These are phyloP conservation scores for Scyliorhinus canicula DNA, from an alignment of 2,797 vertebrate species.

Conservation along the genomic window DNA sequence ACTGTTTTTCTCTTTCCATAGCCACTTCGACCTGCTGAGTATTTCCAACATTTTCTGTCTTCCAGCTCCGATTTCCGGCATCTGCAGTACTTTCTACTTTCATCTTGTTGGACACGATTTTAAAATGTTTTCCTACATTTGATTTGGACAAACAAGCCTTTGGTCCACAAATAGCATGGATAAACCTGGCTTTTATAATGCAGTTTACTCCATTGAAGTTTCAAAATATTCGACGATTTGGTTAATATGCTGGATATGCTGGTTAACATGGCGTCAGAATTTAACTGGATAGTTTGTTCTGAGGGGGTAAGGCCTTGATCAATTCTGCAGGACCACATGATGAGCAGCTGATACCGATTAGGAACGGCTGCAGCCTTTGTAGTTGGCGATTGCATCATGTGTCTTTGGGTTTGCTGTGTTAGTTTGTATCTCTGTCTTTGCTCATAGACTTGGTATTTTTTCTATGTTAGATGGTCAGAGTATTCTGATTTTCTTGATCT, in stretches of 20 bases:
- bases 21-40: not conserved
- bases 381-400: not conserved
- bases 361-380: slow-evolving; percentile 35
- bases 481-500: not conserved
- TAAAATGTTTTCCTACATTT: not conserved
- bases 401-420: not conserved
- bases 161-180: not conserved
- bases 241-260: not conserved
- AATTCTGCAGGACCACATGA: slow-evolving; percentile 62
- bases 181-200: not conserved
- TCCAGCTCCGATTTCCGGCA: not conserved
- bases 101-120: too few relatives aligned
- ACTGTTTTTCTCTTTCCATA: not conserved
- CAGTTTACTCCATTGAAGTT: not conserved
- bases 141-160: not conserved
- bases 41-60: not conserved
- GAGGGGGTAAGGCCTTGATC: slow-evolving; percentile 58
- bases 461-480: not conserved
- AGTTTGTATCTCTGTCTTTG: not conserved
- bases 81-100: not conserved
- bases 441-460: not conserved
- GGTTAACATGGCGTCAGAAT: slow-evolving; percentile 36
- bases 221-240: not conserved
- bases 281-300: slow-evolving; percentile 43
- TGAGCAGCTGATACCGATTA: slow-evolving; percentile 74